Conservation (phyloP, 2,797 vertebrate genomes). For the Melopsittacus undulatus region DNA sequence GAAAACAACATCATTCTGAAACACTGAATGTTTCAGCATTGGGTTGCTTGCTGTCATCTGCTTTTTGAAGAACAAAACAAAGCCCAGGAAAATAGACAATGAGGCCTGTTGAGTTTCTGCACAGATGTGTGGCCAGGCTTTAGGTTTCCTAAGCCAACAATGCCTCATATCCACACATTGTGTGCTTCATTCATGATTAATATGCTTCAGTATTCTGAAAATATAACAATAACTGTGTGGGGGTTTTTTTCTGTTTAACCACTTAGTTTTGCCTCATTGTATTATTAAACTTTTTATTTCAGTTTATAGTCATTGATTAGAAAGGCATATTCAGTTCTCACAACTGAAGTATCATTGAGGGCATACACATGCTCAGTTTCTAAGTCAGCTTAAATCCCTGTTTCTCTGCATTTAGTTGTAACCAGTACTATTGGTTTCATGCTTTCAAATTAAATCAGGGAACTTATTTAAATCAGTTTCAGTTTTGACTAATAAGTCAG, state of each 20-base stretch:
- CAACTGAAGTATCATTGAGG: not conserved
- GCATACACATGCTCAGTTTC: not conserved
- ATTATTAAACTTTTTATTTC: not conserved
- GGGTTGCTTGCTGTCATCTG: not conserved
- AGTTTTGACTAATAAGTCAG: not conserved
- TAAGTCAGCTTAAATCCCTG: not conserved
- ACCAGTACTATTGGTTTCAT: not conserved
- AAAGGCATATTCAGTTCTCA: not conserved
- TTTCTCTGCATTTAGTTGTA: not conserved
- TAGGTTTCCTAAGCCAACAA: not conserved
- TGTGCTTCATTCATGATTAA: not conserved
- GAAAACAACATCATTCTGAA: not conserved
- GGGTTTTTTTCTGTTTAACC: not conserved
- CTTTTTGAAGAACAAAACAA: not conserved
- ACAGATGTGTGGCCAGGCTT: not conserved
- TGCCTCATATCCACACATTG: not conserved
- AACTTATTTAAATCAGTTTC: conserved; percentile 19
- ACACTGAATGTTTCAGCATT: not conserved
- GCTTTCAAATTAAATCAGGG: not conserved
- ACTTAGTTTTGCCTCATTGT: not conserved
- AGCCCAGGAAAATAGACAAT: not conserved
- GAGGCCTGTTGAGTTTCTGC: not conserved
- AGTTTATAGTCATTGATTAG: not conserved
- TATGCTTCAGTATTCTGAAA: not conserved
- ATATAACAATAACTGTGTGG: not conserved